Conservation (phyloP, 2,888 invertebrate genomes). For the Octonoba sinensis region DNA sequence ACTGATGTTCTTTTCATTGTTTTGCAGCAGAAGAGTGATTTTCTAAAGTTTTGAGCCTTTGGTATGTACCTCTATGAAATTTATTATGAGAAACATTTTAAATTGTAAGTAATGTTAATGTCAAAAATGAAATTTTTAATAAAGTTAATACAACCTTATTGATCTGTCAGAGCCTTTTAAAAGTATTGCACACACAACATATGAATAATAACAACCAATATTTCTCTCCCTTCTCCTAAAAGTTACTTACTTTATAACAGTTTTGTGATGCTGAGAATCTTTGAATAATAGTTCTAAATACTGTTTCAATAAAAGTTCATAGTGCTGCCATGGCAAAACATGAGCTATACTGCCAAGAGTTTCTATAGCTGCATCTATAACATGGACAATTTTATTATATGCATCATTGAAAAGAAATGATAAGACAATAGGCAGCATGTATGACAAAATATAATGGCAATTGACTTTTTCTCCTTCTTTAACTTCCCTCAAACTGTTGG, state of each 20-base stretch:
- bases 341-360: slow-evolving; percentile 82
- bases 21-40: too few species aligned
- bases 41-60: too few species aligned
- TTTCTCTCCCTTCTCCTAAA: too few species aligned
- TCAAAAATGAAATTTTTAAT: too few species aligned
- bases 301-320: slow-evolving; percentile 83
- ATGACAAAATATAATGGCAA: slow-evolving; percentile 76
- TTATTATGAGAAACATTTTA: too few species aligned
- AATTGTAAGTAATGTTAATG: too few species aligned
- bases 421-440: slow-evolving; percentile 86
- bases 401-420: slow-evolving; percentile 84
- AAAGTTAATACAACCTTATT: too few species aligned
- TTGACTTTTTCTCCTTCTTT: slow-evolving; percentile 48
- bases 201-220: too few species aligned
- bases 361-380: slow-evolving; percentile 88
- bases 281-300: slow-evolving; percentile 83
- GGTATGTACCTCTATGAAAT: too few species aligned
- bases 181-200: too few species aligned
- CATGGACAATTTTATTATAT: slow-evolving; percentile 81
- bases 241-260: slow-evolving; percentile 76
- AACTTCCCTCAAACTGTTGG: slow-evolving; percentile 69
- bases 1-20: too few species aligned
- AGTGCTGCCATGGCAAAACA: slow-evolving; percentile 89
- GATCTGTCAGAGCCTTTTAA: too few species aligned
- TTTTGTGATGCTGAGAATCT: slow-evolving; percentile 83